phyloP scores from a whole-genome alignment of 2,797 vertebrate species.

The Pseudochaenichthys georgianus region DNA sequence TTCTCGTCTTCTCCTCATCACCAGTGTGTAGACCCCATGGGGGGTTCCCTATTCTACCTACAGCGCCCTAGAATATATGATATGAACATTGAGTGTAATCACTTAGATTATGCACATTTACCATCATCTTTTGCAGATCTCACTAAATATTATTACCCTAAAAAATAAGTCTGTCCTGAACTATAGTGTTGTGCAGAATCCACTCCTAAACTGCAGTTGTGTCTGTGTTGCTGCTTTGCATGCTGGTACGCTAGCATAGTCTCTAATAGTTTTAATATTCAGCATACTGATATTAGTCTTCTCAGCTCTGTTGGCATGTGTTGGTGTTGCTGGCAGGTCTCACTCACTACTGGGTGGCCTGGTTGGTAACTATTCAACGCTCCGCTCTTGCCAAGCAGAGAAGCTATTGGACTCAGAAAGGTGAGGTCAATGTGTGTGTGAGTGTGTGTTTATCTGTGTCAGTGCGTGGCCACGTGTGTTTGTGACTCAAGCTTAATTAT shows the following conservation, averaged over 20 bases:
- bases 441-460: constrained; percentile 8
- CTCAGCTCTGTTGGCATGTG: constrained; percentile 63
- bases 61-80: no score
- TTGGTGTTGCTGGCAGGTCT: constrained; percentile 62
- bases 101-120: no score
- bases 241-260: neutral
- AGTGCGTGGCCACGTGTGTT: constrained; percentile 14
- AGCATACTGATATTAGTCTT: constrained; percentile 47
- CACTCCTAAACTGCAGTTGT: neutral
- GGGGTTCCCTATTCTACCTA: no score
- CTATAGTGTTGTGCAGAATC: neutral
- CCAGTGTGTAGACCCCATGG: no score
- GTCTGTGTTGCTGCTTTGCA: constrained; percentile 2
- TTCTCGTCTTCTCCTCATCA: no score
- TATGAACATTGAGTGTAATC: no score
- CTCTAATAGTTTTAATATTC: constrained; percentile 57
- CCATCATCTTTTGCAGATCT: no score
- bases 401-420: constrained; percentile 69
- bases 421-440: constrained; percentile 36
- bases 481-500: constrained; percentile 43
- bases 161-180: no score
- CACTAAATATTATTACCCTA: no score
- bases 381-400: constrained; percentile 72
- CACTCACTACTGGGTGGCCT: constrained; percentile 80
- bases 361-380: constrained; percentile 65